These are phyloP conservation scores for Drosophila nikananu DNA, from an alignment of 1,140 invertebrate species.

Conservation along the genomic window DNA sequence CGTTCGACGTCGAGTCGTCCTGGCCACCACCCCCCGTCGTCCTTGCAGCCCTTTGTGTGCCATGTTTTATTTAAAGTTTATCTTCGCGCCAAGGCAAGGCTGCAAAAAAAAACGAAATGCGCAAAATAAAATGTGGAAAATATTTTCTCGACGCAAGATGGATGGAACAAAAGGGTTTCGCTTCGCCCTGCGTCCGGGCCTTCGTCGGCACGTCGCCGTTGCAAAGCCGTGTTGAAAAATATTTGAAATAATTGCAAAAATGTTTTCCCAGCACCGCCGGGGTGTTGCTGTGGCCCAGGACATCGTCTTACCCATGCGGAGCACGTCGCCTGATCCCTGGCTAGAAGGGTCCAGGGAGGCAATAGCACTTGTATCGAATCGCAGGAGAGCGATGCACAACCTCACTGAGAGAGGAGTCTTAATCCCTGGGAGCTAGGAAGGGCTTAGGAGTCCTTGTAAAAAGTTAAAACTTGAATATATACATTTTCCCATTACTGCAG, in stretches of 20 bases:
- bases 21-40: background rate
- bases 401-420: background rate
- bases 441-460: background rate
- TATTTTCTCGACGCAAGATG: slow-evolving; percentile 67
- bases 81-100: slow-evolving; percentile 70
- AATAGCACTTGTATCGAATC: slow-evolving; percentile 6
- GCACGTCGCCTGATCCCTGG: slow-evolving; percentile 44
- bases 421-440: background rate
- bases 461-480: background rate
- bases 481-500: background rate
- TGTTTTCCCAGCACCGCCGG: slow-evolving; percentile 40
- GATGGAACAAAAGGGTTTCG: slow-evolving; percentile 52
- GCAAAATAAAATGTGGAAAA: slow-evolving; percentile 81
- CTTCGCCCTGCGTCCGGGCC: slow-evolving; percentile 5
- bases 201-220: slow-evolving; percentile 73
- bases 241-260: slow-evolving; percentile 84
- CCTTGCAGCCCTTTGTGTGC: slow-evolving; percentile 46
- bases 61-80: slow-evolving; percentile 84
- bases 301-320: slow-evolving; percentile 42
- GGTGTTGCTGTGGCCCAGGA: background rate
- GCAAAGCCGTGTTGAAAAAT: slow-evolving; percentile 80
- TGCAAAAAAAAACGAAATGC: slow-evolving; percentile 68
- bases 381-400: background rate
- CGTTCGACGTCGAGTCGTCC: slow-evolving; percentile 66
- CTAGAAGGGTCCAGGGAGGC: no score